phyloP scores from a whole-genome alignment of 2,113 vertebrate genomes.

The Zapornia atra region DNA sequence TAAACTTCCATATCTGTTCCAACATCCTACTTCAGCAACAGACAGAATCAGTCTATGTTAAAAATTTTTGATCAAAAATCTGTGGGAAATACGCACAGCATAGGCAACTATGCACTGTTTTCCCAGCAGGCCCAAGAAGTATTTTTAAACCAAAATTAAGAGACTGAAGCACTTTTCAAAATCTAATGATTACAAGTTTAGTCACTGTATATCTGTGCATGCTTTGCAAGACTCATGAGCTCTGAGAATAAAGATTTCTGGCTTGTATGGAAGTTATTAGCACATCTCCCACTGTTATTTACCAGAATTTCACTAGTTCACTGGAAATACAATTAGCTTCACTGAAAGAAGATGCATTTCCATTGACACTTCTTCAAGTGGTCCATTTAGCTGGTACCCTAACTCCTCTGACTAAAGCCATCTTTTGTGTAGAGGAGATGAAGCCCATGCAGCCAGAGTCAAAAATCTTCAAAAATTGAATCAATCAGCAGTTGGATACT shows the following conservation, averaged over 20 bases:
- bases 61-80: neutral
- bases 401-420: neutral
- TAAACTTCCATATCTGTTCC: neutral
- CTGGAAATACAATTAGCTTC: neutral
- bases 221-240: neutral
- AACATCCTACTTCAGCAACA: neutral
- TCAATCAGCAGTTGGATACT: neutral
- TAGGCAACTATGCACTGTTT: neutral
- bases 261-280: neutral
- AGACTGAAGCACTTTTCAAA: neutral
- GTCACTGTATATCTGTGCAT: neutral
- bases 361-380: neutral
- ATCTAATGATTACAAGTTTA: neutral
- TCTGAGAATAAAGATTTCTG: neutral
- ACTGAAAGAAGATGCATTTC: neutral
- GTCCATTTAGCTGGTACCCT: neutral
- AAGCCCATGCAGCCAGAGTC: neutral
- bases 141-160: neutral
- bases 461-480: neutral
- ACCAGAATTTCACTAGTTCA: neutral
- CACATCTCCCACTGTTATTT: neutral
- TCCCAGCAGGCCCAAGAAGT: neutral
- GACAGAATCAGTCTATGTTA: fast-evolving
- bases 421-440: neutral
- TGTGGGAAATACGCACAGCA: neutral